Evolutionary conservation across 2,888 invertebrate species (phyloP), one percentile per base, ranked within the genome.

Genomic region (Digitonthophagus gazella): DNA sequence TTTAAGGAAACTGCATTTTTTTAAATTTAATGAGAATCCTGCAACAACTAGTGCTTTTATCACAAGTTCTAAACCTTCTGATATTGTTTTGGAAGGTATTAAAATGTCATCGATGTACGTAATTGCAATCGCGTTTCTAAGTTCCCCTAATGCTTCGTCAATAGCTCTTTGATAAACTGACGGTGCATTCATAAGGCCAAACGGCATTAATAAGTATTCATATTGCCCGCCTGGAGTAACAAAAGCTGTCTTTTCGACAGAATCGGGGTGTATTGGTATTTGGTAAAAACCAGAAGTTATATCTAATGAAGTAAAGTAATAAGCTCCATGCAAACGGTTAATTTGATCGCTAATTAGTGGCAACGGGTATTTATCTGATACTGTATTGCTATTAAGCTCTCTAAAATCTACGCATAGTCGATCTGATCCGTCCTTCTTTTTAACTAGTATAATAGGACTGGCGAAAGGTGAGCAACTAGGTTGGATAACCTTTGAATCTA

Each of bases 171-270:
- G n/a, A n/a, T n/a, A n/a, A n/a, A n/a, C n/a, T n/a, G n/a, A n/a
- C n/a, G n/a, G n/a, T n/a, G n/a, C n/a, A n/a, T n/a, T n/a, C n/a
- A n/a, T n/a, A n/a, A n/a, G n/a, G n/a, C n/a, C n/a, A 63, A 73
- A 71, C 44, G 73, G 72, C 68, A 73, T 70, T 15, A 68, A 54
- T 15, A 64, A 69, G 19, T 72, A 73, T 63, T 72, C 72, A 20
- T 19, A 19, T 0, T 64, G 64, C 2, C 64, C 64, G 19, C 19
- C 71, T 18, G 73, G 71, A n/a, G 72, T 70, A 8, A 73, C 55
- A 44, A 70, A 71, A 4, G 70, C 71, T 44, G 69, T 66, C 19
- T 71, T 64, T 67, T 72, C 66, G 65, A 54, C 65, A 14, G 67
- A 69, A 18, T 65, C 64, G 16, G 70, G 28, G 19, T 66, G 57